phyloP scores from a whole-genome alignment of 2,113 vertebrate species.

The Isichthys henryi region DNA sequence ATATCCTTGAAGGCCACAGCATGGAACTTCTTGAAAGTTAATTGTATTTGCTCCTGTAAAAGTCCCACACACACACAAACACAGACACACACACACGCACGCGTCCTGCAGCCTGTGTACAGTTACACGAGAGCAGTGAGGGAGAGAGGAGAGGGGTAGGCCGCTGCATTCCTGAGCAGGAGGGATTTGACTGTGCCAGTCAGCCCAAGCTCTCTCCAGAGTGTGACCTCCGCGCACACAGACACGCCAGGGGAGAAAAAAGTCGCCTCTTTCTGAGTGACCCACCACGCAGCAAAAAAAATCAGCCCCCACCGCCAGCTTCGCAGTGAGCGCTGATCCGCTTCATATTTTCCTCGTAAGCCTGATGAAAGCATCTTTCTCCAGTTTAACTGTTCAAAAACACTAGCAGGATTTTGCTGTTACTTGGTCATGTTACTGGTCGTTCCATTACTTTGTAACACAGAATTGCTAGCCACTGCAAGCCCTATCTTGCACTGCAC shows the following conservation, averaged over 20 bases:
- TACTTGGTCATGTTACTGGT: no score
- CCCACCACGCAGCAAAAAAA: background rate
- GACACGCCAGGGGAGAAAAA: background rate
- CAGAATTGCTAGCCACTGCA: background rate
- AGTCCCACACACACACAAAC: constrained; percentile 9
- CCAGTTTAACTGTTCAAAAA: background rate
- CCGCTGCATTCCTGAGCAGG: constrained; percentile 29
- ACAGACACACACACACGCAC: background rate
- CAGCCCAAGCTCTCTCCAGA: constrained; percentile 21
- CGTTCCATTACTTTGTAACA: no score
- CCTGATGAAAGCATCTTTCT: background rate
- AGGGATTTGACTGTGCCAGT: background rate
- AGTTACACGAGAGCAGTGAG: background rate
- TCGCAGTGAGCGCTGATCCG: background rate
- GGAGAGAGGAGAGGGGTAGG: background rate
- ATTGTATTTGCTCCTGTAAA: background rate
- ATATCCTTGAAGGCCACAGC: background rate
- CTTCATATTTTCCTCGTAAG: background rate
- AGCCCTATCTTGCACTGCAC: constrained; percentile 6
- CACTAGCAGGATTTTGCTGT: no score
- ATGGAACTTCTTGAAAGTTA: background rate
- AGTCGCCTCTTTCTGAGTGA: background rate
- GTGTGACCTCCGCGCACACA: constrained; percentile 15
- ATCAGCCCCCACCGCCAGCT: background rate
- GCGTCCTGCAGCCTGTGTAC: background rate